A percentile compares a stretch with the other conserved stretches of the same genome.
phyloP scores from a whole-genome alignment of 2,888 invertebrate species.

The Lycaena phlaeas region DNA sequence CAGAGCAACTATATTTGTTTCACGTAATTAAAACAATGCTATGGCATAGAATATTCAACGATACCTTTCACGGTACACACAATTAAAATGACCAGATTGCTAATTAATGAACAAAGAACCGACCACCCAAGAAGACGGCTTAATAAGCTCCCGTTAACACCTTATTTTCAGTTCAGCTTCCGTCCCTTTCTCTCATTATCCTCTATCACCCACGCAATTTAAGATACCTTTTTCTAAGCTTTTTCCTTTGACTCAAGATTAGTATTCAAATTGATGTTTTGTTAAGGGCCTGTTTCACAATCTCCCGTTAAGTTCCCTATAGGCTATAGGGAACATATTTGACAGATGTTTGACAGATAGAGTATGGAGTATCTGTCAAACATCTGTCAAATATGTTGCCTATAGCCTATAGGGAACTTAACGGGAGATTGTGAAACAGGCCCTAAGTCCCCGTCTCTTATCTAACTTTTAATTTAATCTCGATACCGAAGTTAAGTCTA shows the following conservation, averaged over 20 bases:
- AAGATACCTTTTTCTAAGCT: conserved; percentile 49
- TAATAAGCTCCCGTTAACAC: conserved; percentile 73
- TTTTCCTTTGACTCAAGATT: conserved; percentile 70
- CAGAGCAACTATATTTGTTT: too few relatives aligned
- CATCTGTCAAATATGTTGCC: too few relatives aligned
- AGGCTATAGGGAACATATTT: too few relatives aligned
- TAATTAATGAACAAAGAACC: conserved; percentile 64
- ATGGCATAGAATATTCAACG: too few relatives aligned
- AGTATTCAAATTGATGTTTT: conserved; percentile 69
- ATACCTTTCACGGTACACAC: too few relatives aligned
- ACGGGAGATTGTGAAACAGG: too few relatives aligned
- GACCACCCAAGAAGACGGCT: conserved; percentile 72
- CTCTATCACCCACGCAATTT: neutral
- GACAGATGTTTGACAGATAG: too few relatives aligned
- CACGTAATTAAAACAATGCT: too few relatives aligned
- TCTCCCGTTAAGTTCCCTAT: too few relatives aligned
- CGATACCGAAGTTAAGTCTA: conserved; percentile 27
- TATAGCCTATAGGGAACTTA: too few relatives aligned
- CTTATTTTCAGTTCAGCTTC: conserved; percentile 70
- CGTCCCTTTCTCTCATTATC: conserved; percentile 28
- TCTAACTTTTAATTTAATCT: conserved; percentile 54
- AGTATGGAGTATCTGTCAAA: too few relatives aligned
- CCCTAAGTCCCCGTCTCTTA: conserved; percentile 41
- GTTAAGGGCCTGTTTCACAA: too few relatives aligned
- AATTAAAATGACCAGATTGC: conserved; percentile 18